phyloP scores from a whole-genome alignment of 2,888 invertebrate genomes.

The Eilema griseolum region DNA sequence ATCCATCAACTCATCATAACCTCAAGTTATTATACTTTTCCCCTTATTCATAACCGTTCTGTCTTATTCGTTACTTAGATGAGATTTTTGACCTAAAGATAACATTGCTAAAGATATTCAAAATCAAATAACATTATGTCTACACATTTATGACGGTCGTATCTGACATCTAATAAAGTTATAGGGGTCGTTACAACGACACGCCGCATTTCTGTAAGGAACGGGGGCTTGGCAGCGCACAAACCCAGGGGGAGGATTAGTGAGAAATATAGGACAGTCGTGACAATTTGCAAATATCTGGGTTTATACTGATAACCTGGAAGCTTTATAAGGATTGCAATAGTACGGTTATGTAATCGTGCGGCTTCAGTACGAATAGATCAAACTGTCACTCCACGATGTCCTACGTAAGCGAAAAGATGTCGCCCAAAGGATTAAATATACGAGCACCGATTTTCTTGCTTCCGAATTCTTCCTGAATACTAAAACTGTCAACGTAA shows the following conservation, averaged over 20 bases:
- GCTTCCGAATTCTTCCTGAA: conserved; percentile 6
- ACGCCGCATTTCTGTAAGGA: conserved; percentile 28
- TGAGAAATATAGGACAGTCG: conserved; percentile 29
- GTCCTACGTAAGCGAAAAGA: conserved; percentile 8
- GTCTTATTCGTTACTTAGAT: not conserved
- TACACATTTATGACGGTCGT: conserved; percentile 26
- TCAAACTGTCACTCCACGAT: conserved; percentile 8
- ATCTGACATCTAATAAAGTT: conserved; percentile 55
- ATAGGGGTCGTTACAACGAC: conserved; percentile 53
- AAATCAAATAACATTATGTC: conserved; percentile 7
- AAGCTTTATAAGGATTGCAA: not conserved
- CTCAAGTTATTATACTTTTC: not conserved
- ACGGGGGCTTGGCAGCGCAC: conserved; percentile 39
- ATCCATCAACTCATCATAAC: not conserved
- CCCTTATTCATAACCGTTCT: not conserved
- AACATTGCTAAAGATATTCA: not conserved
- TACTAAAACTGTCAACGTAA: conserved; percentile 2
- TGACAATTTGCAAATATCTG: conserved; percentile 15
- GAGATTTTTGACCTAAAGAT: not conserved
- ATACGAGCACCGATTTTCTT: conserved; percentile 7
- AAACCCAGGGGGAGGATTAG: conserved; percentile 20
- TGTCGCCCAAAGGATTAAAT: conserved; percentile 4
- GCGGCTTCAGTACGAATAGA: not conserved
- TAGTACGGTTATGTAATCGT: not conserved
- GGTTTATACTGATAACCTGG: not conserved